Base-by-base conservation (phyloP, 2,888 invertebrate genomes). In the Tenthredo mesomela region DNA sequence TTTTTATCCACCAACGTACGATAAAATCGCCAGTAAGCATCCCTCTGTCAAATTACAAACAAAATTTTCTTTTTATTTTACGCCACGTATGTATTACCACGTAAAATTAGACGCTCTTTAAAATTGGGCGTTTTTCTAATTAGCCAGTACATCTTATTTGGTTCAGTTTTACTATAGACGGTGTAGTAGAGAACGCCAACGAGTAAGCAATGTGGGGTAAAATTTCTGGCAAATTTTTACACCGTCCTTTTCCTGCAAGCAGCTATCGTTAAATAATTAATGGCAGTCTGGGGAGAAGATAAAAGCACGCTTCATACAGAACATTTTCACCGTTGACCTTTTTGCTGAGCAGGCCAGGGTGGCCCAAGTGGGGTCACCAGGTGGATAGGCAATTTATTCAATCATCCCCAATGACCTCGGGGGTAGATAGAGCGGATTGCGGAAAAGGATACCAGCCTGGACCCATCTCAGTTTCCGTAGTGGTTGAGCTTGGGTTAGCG, bases 381-480 rank as follows among this genome's bases (percentile, higher is more conserved):
- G 61, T 61, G 58, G 80, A 58, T 21, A 21, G 80, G 58, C 80
- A 61, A 80, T 80, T 80, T 61, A 80, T 80, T 80, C 80, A 58
- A 80, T 80, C 80, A 80, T 80, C 61, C 61, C 80, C 80, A 7
- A 80, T 40, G 58, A 80, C 80, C 80, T 61, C 61, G 25, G 37
- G 61, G 80, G 58, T 40, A 25, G 58, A 61, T 80, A 40, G 80
- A 50, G 61, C 61, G 80, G 80, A 80, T 80, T 61, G 80, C 50
- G 80, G 58, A 54, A 77, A 54, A 40, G 80, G 80, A 61, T 21
- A 80, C 25, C 61, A 40, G 61, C 61, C 21, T 21, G 40, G n/a
- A 61, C 61, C 40, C 61, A 80, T 61, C 80, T 80, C 80, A 80
- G 80, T 61, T 80, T 80, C 61, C 58, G 80, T 33, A 21, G 61